phyloP scores from a whole-genome alignment of 2,797 vertebrate species.

The Sebastes iracundus region DNA sequence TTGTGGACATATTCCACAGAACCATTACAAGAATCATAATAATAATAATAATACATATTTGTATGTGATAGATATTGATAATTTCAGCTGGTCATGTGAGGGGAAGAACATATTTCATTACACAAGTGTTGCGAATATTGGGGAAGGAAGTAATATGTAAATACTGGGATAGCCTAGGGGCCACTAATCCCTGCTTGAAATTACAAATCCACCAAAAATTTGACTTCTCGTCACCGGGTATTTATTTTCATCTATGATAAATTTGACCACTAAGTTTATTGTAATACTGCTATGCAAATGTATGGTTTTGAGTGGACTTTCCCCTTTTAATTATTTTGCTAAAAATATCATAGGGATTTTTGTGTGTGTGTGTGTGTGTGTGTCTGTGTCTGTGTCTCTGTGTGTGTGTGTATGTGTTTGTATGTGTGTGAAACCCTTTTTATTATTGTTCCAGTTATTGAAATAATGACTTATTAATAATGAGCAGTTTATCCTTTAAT shows the following conservation, averaged over 20 bases:
- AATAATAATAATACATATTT: neutral
- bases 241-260: neutral
- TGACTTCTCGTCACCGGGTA: neutral
- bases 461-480: neutral
- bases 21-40: neutral
- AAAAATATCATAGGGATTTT: slow-evolving; percentile 41
- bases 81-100: neutral
- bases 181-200: neutral
- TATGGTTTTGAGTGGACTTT: slow-evolving; percentile 20
- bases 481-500: neutral
- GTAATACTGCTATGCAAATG: slow-evolving; percentile 31
- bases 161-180: too few relatives aligned
- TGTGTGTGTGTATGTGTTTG: neutral
- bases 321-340: slow-evolving; percentile 25
- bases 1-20: neutral
- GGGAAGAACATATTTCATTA: neutral
- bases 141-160: neutral
- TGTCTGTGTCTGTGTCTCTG: neutral
- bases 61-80: neutral
- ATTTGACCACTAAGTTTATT: neutral
- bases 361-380: neutral
- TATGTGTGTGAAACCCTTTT: too few relatives aligned
- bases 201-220: neutral
- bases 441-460: too few relatives aligned
- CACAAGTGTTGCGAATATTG: neutral